Conservation (phyloP, 1,140 invertebrate species). For the Drosophila varians region DNA sequence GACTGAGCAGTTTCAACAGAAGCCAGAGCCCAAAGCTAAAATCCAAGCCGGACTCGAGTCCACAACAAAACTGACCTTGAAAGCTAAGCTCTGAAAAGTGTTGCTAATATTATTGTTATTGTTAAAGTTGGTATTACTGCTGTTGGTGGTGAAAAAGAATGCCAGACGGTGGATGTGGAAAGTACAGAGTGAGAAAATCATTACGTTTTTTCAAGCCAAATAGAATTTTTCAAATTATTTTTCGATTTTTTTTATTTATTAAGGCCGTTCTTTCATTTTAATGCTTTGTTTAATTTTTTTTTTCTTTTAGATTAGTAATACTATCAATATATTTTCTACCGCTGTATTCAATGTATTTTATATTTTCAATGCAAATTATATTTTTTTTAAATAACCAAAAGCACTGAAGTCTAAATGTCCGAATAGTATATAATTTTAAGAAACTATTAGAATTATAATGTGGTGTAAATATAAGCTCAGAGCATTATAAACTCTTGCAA, state of each 20-base stretch:
- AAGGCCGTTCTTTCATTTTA: too few species aligned
- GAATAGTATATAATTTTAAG: background rate
- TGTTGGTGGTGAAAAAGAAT: slow-evolving; percentile 60
- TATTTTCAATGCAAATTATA: too few species aligned
- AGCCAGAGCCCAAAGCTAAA: slow-evolving; percentile 26
- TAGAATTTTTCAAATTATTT: too few species aligned
- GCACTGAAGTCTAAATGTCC: too few species aligned
- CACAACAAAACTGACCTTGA: slow-evolving; percentile 72
- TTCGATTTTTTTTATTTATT: too few species aligned
- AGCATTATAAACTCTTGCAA: background rate
- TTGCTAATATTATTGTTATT: slow-evolving; percentile 26
- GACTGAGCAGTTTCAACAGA: slow-evolving; percentile 72
- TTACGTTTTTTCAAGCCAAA: background rate
- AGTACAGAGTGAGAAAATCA: slow-evolving; percentile 36
- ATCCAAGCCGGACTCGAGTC: slow-evolving; percentile 34
- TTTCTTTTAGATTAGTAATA: too few species aligned
- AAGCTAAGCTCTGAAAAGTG: slow-evolving; percentile 45
- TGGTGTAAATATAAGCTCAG: background rate
- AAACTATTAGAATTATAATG: background rate
- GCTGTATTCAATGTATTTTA: too few species aligned
- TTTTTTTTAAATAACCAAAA: too few species aligned
- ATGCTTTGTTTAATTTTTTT: too few species aligned
- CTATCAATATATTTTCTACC: too few species aligned
- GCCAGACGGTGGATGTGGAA: slow-evolving; percentile 55
- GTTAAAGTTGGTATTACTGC: background rate